Conservation (phyloP, 2,888 invertebrate species). For the Loripinus fragilis region DNA sequence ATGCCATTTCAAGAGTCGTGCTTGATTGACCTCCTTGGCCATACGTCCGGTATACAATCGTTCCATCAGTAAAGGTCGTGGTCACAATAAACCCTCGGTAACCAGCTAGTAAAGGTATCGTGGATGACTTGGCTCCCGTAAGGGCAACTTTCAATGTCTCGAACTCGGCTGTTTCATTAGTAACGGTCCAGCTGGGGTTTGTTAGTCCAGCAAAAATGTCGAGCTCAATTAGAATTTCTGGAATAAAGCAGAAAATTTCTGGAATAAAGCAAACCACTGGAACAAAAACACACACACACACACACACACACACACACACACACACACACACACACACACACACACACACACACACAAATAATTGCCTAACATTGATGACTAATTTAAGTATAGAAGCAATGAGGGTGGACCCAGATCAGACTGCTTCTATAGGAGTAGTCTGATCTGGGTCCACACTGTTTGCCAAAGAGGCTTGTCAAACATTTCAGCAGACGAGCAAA, state of each 20-base stretch:
- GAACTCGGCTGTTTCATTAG: not conserved
- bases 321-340: too few relatives aligned
- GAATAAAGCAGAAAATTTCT: not conserved
- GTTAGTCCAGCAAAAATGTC: not conserved
- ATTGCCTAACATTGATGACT: too few relatives aligned
- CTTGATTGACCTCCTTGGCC: not conserved
- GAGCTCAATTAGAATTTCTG: not conserved
- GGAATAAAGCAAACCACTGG: too few relatives aligned
- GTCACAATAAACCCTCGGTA: conserved; percentile 4
- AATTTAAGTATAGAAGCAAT: too few relatives aligned
- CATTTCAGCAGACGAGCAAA: too few relatives aligned
- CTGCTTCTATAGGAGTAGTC: too few relatives aligned
- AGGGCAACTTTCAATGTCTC: not conserved
- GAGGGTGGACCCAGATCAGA: too few relatives aligned
- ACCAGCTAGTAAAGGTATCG: not conserved
- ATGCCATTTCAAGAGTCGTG: not conserved
- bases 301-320: too few relatives aligned
- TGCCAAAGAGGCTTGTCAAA: too few relatives aligned
- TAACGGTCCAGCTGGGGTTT: not conserved
- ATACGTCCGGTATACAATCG: not conserved
- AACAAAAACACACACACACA: too few relatives aligned
- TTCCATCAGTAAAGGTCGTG: not conserved
- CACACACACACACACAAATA: too few relatives aligned
- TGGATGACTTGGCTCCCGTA: not conserved
- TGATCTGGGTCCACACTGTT: too few relatives aligned